These are phyloP conservation scores for Oryzias dopingdopingensis DNA, from an alignment of 2,797 vertebrate genomes.

Conservation along the genomic window DNA sequence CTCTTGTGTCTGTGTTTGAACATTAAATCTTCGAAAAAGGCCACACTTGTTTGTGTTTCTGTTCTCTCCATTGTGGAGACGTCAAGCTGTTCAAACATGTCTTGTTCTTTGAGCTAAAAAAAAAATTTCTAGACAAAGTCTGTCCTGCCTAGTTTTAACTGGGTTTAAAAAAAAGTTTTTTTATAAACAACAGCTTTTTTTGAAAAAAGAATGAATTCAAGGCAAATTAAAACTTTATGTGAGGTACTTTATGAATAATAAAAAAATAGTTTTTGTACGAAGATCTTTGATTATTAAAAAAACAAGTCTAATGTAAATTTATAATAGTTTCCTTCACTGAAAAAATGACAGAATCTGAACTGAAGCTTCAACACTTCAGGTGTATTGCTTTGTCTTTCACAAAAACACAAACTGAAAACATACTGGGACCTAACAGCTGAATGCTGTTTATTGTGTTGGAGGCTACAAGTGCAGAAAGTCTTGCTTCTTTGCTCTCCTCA, in stretches of 20 bases:
- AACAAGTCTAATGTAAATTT: constrained; percentile 6
- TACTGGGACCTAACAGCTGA: constrained; percentile 57
- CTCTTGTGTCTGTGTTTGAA: constrained; percentile 15
- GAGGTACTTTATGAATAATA: no score
- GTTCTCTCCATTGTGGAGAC: constrained; percentile 35
- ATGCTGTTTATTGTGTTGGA: constrained; percentile 43
- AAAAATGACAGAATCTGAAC: no score
- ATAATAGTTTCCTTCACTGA: constrained; percentile 38
- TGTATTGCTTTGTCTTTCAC: constrained; percentile 50
- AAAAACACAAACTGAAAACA: constrained; percentile 28
- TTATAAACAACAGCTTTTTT: no score
- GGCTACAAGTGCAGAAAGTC: constrained; percentile 17
- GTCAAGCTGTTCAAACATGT: constrained; percentile 62
- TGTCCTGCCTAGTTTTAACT: constrained; percentile 1
- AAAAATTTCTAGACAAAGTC: constrained; percentile 31
- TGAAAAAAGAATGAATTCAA: background rate
- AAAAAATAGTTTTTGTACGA: no score
- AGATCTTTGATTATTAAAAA: no score
- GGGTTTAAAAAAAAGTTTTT: background rate
- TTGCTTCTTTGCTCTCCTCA: constrained; percentile 20
- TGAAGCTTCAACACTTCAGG: constrained; percentile 28
- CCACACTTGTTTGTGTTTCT: constrained; percentile 54
- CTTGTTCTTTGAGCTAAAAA: constrained; percentile 42
- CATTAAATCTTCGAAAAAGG: constrained; percentile 29
- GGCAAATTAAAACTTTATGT: background rate